Evolutionary conservation across 1,140 invertebrate genomes (phyloP), one percentile per base, ranked within the genome.

Genomic region (Wasmannia auropunctata): DNA sequence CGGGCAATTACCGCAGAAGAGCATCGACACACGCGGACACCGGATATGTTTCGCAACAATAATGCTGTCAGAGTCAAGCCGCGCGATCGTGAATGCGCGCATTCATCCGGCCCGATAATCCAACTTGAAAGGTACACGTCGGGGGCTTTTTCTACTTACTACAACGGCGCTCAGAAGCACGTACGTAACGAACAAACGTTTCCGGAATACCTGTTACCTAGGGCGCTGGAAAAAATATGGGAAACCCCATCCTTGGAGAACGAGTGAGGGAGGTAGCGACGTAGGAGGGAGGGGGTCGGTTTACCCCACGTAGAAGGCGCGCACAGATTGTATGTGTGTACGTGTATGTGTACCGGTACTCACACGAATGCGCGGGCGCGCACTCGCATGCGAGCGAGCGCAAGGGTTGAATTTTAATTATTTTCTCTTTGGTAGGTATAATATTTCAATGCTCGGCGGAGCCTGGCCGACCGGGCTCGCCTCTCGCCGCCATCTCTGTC

Each of bases 381-480:
- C 37, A 28, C 74, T 84, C 85, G 85, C 85, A 88, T 83, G 89
- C 86, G 88, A 90, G 88, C 62, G 84, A 92, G 92, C 92, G 94
- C 94, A 95, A 95, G 94, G 94, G 93, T 94, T 95, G 94, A 95
- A 95, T 95, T 95, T 95, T 95, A 95, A 95, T 95, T 95, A 95
- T 95, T 95, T 95, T 94, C 94, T 94, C 94, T 95, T 95, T 94
- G 94, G 94, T 93, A 94, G 93, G 94, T 95, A 95, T 95, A 94
- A 95, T 95, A 94, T 95, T 95, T 95, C 94, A 95, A 94, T 94
- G 94, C 94, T 94, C 92, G 92, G 88, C 92, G 85, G 87, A 93
- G 92, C 91, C 92, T 93, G 91, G 92, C 88, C 93, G 84, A 87
- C 80, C 85, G 87, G 86, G 87, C 91, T 92, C 91, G 87, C 88